These are phyloP conservation scores for Pyrgus malvae DNA, from an alignment of 2,888 invertebrate species.

Conservation along the genomic window DNA sequence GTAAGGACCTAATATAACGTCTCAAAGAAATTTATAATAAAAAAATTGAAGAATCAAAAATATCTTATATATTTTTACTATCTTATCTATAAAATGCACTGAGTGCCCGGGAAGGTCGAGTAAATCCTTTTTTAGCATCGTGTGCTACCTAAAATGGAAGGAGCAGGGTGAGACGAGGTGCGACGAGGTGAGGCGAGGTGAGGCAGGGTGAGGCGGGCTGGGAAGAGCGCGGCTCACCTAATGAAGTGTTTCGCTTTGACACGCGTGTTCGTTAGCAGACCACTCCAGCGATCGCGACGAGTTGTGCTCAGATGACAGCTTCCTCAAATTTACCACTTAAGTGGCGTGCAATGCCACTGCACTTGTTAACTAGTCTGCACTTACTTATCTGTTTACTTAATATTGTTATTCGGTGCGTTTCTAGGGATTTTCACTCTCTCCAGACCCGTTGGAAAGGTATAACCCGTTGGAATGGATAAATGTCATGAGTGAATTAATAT, in stretches of 20 bases:
- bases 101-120: too few relatives aligned
- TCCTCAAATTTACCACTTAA: slow-evolving; percentile 77
- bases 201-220: slow-evolving; percentile 37
- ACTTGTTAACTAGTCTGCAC: slow-evolving; percentile 63
- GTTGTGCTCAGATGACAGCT: slow-evolving; percentile 75
- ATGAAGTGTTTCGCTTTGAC: slow-evolving; percentile 82
- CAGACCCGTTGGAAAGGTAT: too few relatives aligned
- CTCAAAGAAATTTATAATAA: too few relatives aligned
- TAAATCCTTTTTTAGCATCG: too few relatives aligned
- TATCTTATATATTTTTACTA: too few relatives aligned
- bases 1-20: too few relatives aligned
- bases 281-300: slow-evolving; percentile 69
- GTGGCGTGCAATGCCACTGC: slow-evolving; percentile 68
- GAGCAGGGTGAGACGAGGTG: slow-evolving; percentile 35
- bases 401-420: slow-evolving; percentile 11
- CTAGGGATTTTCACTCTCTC: slow-evolving; percentile 28
- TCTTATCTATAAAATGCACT: too few relatives aligned
- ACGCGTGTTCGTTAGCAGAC: slow-evolving; percentile 81
- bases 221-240: slow-evolving; percentile 71
- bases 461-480: too few relatives aligned
- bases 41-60: too few relatives aligned
- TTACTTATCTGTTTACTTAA: slow-evolving; percentile 47
- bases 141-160: too few relatives aligned
- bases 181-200: slow-evolving; percentile 40
- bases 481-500: too few relatives aligned